Evolutionary conservation across 1,140 invertebrate genomes (phyloP).

Genomic region (Drosophila oshimai): DNA sequence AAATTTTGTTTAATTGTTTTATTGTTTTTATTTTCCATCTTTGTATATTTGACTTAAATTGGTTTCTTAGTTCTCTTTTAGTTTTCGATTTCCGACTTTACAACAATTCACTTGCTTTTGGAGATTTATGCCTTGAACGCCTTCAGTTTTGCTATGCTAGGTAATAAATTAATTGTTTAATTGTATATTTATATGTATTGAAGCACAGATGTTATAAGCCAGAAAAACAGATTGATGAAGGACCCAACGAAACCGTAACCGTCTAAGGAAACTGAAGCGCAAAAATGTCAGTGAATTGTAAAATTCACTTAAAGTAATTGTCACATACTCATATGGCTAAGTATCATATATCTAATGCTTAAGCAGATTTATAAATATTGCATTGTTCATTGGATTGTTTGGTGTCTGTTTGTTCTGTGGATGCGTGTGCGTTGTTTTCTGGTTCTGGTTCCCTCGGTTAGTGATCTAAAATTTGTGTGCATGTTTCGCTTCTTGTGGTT

Average conservation of each 20-base stretch:
- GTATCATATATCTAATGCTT: conserved; percentile 23
- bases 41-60: conserved; percentile 44
- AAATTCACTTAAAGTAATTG: conserved; percentile 33
- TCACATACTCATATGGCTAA: not conserved
- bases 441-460: not conserved
- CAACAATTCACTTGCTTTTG: conserved; percentile 49
- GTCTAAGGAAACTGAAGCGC: not conserved
- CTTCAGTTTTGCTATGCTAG: conserved; percentile 26
- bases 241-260: not conserved
- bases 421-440: not conserved
- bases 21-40: conserved; percentile 26
- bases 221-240: not conserved
- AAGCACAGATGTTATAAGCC: conserved; percentile 32
- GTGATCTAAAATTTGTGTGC: conserved; percentile 4
- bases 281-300: conserved; percentile 25
- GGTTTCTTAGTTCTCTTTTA: conserved; percentile 5
- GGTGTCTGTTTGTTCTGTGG: conserved; percentile 8
- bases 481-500: conserved; percentile 6
- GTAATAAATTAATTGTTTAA: conserved; percentile 22
- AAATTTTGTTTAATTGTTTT: no score
- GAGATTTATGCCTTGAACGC: conserved; percentile 18
- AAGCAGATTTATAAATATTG: conserved; percentile 41
- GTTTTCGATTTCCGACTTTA: conserved; percentile 10
- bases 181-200: conserved; percentile 21
- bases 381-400: conserved; percentile 49